Evolutionary conservation across 2,797 vertebrate species (phyloP), one percentile per base, ranked within the genome.

Genomic region (Euphonia xanthogaster): DNA sequence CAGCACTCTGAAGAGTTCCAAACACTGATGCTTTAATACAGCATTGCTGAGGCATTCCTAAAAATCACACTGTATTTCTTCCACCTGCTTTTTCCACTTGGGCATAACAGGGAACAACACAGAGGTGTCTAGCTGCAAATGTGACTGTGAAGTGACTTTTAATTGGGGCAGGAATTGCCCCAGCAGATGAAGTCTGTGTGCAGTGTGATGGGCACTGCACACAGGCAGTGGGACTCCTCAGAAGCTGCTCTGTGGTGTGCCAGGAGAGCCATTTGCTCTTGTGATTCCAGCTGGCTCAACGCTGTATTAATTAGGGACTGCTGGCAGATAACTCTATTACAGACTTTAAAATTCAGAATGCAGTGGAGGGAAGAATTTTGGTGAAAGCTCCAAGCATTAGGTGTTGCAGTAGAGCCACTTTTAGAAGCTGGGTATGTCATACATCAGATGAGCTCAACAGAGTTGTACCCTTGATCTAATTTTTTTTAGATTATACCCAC

Each of bases 401-500:
- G 31, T 68, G 51, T 33, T 72, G 44, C 47, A 62, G 37, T 20
- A 53, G 37, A 89, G 39, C 22, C 54, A 13, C 78, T 93, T 92
- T 68, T 55, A 83, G 92, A 83, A 92, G 78, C 57, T 54, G 65
- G 3, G 33, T 57, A 44, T 63, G 57, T 68, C 47, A n/a, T 48
- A 71, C n/a, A 53, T 25, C 78, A 72, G 68, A 93, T 91, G 90
- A 93, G 91, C 81, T 94, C 91, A 86, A n/a, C 62, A 23, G 45
- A 86, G 68, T 68, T 65, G 77, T 65, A 73, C 81, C 86, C 90
- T 66, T 30, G 31, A 61, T 94, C 80, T 50, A 42, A 47, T 71
- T 37, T 82, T 95, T 95, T 95, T 93, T 90, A 87, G 78, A 47
- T 83, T 80, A 92, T 93, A 96, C 72, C 86, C 95, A 92, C 95